phyloP scores from a whole-genome alignment of 2,797 vertebrate species.

The Tinamus major region DNA sequence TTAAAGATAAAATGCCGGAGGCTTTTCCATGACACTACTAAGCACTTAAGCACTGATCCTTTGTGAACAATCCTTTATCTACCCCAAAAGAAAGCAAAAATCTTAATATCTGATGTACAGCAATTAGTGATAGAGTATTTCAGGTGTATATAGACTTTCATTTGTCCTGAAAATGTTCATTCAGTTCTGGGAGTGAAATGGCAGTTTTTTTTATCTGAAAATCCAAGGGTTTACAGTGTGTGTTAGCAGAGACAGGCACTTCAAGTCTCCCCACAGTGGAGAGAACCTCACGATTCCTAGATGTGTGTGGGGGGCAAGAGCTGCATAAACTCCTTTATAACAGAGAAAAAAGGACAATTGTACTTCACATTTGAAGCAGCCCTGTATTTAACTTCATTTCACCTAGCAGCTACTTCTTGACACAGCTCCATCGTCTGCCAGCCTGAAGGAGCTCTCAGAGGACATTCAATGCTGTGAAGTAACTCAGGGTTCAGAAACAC shows the following conservation, averaged over 20 bases:
- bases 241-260: background rate
- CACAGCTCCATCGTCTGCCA: background rate
- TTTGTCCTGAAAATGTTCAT: slow-evolving; percentile 2
- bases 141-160: background rate
- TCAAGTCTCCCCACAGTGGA: background rate
- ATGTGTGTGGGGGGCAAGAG: background rate
- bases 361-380: slow-evolving; percentile 9
- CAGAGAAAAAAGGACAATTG: slow-evolving; percentile 19
- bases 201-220: background rate
- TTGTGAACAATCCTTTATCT: slow-evolving; percentile 24
- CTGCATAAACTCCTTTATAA: background rate
- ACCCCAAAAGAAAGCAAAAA: slow-evolving; percentile 6
- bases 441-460: background rate
- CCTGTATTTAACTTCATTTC: slow-evolving; percentile 8
- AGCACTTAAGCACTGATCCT: slow-evolving; percentile 24
- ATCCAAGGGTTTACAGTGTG: background rate
- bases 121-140: slow-evolving; percentile 17
- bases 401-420: slow-evolving; percentile 35
- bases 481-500: background rate
- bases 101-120: slow-evolving; percentile 33
- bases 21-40: slow-evolving; percentile 49
- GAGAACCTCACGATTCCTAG: background rate
- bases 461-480: background rate
- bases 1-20: slow-evolving; percentile 61
- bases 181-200: background rate